Percentiles rank a stretch among this genome's conserved stretches.
phyloP scores from a whole-genome alignment of 37 sponge, comb jelly and placozoan genomes.

The Cliona cf. orientalis region DNA sequence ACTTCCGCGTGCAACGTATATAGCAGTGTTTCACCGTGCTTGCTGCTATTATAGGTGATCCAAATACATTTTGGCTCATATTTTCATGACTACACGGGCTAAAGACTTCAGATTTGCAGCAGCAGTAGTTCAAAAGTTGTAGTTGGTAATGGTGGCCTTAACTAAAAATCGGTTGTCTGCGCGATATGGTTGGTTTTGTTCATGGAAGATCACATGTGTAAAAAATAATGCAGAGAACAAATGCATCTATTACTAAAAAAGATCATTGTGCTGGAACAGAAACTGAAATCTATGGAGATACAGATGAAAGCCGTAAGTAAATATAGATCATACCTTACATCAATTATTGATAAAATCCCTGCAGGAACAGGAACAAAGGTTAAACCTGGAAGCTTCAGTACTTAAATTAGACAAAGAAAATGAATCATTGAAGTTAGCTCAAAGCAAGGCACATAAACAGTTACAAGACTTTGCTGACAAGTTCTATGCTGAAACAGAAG shows the following conservation, averaged over 20 bases:
- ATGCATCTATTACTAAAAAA: constrained; percentile 25
- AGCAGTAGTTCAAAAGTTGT: too few species aligned
- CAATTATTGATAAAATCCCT: too few species aligned
- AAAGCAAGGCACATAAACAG: constrained; percentile 31
- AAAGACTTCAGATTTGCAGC: too few species aligned
- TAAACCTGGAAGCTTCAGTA: constrained; percentile 51
- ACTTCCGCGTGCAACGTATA: too few species aligned
- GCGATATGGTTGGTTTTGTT: too few species aligned
- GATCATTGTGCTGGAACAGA: constrained; percentile 47
- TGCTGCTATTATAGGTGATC: too few species aligned
- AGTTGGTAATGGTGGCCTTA: too few species aligned
- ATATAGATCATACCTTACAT: background rate
- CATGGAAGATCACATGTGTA: too few species aligned
- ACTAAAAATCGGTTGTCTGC: too few species aligned
- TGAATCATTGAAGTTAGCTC: constrained; percentile 15
- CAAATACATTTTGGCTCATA: too few species aligned
- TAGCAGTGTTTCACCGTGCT: too few species aligned
- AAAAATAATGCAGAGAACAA: constrained; percentile 21
- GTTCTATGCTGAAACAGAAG: constrained; percentile 29
- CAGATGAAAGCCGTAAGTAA: constrained; percentile 21
- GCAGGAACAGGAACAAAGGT: constrained; percentile 40
- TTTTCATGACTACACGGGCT: too few species aligned
- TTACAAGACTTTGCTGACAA: constrained; percentile 59
- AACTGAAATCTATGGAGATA: constrained; percentile 45
- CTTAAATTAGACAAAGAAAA: constrained; percentile 45